phyloP scores from a whole-genome alignment of 2,113 vertebrate species.

The Ia io region DNA sequence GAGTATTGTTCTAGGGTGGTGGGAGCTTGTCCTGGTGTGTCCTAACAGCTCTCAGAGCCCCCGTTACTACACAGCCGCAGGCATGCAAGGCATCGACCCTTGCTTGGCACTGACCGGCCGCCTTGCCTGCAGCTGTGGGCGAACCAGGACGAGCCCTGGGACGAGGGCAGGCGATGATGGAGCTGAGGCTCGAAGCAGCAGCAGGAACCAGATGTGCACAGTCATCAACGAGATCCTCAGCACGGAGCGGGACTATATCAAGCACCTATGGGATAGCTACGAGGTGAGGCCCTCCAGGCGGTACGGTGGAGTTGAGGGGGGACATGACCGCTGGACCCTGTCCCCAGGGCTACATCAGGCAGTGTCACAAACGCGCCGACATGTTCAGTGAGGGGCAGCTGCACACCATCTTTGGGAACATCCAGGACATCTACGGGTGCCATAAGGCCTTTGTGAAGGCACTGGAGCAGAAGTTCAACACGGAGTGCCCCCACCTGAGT shows the following conservation, averaged over 20 bases:
- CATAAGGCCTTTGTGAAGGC: constrained; percentile 93
- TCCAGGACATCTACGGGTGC: constrained; percentile 96
- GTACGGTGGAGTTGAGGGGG: too few species aligned
- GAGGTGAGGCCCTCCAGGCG: constrained; percentile 84
- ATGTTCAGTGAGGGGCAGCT: constrained; percentile 97
- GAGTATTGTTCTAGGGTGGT: not conserved
- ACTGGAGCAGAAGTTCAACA: constrained; percentile 94
- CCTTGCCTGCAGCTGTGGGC: constrained; percentile 89
- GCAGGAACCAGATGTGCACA: constrained; percentile 96
- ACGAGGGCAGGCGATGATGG: constrained; percentile 86
- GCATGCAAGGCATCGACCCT: not conserved
- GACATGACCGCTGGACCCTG: not conserved
- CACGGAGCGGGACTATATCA: constrained; percentile 97
- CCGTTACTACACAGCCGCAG: accelerated
- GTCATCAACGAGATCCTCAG: constrained; percentile 98
- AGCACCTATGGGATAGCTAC: constrained; percentile 97
- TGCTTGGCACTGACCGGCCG: accelerated
- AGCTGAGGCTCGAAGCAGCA: constrained; percentile 88
- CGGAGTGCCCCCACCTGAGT: constrained; percentile 92
- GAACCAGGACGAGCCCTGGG: constrained; percentile 95
- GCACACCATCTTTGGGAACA: constrained; percentile 93
- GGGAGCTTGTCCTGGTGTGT: too few species aligned
- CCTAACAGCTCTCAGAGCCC: accelerated
- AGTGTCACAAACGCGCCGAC: constrained; percentile 93
- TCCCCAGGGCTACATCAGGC: constrained; percentile 93